Base-by-base conservation (phyloP, 1,140 invertebrate genomes). In the Eufriesea mexicana region DNA sequence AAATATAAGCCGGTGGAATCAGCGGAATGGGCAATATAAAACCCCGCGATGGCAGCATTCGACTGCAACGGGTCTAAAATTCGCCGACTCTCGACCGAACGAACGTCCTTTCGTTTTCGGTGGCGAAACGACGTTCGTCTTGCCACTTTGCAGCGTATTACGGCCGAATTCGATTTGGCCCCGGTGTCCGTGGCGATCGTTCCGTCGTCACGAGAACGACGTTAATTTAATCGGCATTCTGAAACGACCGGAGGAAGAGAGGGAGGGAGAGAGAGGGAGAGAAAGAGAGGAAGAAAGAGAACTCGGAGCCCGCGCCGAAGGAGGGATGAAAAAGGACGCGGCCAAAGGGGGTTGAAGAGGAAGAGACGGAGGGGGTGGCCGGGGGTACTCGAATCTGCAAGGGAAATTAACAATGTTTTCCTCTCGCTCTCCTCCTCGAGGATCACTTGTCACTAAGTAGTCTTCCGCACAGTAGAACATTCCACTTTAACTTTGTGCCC, bases 331-430 rank as follows among this genome's bases (percentile, higher is more conserved):
- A 75, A 79, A 85, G 59, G 75, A 66, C 25, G 55, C 47, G 16
- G 49, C 10, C 28, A 66, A 23, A 42, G 64, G 23, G 42, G 42
- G 66, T 8, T 12, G n/a, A 42, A 72, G 62, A 42, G 80, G 86
- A 64, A 75, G 84, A 49, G 78, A 51, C 18, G 42, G 55, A 70
- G 47, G 64, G 66, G 59, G 61, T 35, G 57, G 28, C 0, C 61
- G 28, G 51, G 51, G 72, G n/a, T 67, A 84, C 90, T 91, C 81
- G 84, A 90, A 91, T 91, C 84, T 91, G 88, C 90, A 91, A 90
- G 89, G 88, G 89, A 91, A 91, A 91, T 91, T 91, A 91, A 91
- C 89, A 89, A 89, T 90, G 90, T 90, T 90, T 89, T 91, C 89
- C 89, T 88, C 88, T 86, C 76, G 84, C 85, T 89, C 86, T 85